Conservation (phyloP, 2,113 vertebrate genomes). For the Empidonax alnorum region DNA sequence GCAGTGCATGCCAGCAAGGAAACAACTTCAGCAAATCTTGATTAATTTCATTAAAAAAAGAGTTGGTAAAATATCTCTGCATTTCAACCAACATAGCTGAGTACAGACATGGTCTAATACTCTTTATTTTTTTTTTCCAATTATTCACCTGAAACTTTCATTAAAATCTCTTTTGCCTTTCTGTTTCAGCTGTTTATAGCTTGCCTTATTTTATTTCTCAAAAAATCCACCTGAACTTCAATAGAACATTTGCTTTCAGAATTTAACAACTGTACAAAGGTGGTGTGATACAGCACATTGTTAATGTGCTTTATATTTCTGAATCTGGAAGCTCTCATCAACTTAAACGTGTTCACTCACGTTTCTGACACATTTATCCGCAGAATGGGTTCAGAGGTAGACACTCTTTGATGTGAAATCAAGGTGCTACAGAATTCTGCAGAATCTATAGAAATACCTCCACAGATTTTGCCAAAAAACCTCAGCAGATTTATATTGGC, state of each 20-base stretch:
- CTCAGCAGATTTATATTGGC: slow-evolving; percentile 79
- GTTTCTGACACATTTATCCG: neutral
- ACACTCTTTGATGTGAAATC: slow-evolving; percentile 33
- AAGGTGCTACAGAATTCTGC: slow-evolving; percentile 44
- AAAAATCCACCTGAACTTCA: neutral
- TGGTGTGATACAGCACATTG: neutral
- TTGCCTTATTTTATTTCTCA: neutral
- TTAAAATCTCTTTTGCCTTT: neutral
- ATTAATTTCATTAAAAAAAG: neutral
- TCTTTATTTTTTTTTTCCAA: neutral
- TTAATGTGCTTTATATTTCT: neutral
- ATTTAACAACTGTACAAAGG: neutral
- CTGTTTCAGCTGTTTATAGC: neutral
- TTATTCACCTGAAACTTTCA: neutral
- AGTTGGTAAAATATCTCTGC: neutral
- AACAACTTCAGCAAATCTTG: neutral
- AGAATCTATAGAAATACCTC: slow-evolving; percentile 63
- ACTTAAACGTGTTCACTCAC: slow-evolving; percentile 16
- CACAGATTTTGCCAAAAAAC: slow-evolving; percentile 69
- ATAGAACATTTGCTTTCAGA: neutral
- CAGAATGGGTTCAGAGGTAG: slow-evolving; percentile 14
- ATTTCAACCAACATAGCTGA: neutral
- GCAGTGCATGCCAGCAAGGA: neutral
- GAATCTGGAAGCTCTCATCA: neutral
- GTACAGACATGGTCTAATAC: neutral